A percentile compares a stretch with the other conserved stretches of the same genome.
These are phyloP conservation scores for Heteropelma amictum DNA, from an alignment of 2,888 invertebrate genomes.

Conservation along the genomic window DNA sequence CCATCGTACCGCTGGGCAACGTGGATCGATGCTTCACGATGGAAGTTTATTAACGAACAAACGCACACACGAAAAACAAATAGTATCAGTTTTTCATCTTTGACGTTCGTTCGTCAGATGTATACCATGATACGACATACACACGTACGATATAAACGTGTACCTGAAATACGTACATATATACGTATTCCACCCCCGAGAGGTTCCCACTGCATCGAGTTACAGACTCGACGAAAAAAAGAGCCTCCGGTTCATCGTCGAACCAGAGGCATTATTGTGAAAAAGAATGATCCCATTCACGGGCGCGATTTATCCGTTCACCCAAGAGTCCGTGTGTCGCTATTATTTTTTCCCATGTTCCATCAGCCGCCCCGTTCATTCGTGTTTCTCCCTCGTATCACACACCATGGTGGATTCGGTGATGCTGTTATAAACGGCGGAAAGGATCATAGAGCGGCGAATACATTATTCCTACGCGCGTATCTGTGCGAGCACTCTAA, in stretches of 20 bases:
- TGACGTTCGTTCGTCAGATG: too few species aligned
- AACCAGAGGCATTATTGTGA: slow-evolving; percentile 66
- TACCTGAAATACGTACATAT: neutral
- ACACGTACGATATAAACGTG: neutral
- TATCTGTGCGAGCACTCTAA: slow-evolving; percentile 27
- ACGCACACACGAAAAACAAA: too few species aligned
- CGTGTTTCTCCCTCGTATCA: slow-evolving; percentile 35
- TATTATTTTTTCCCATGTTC: slow-evolving; percentile 8
- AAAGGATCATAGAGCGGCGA: slow-evolving; percentile 47
- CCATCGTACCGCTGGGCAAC: too few species aligned
- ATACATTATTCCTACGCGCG: slow-evolving; percentile 37
- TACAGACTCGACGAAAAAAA: slow-evolving; percentile 66
- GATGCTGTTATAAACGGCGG: slow-evolving; percentile 26
- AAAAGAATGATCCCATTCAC: slow-evolving; percentile 70
- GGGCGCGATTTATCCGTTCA: slow-evolving; percentile 64
- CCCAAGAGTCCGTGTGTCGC: slow-evolving; percentile 42
- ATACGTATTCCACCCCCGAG: slow-evolving; percentile 65
- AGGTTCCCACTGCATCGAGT: slow-evolving; percentile 77
- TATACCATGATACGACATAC: too few species aligned
- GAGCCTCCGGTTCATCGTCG: slow-evolving; percentile 52
- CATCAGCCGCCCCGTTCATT: slow-evolving; percentile 46
- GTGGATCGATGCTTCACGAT: too few species aligned
- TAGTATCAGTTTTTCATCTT: too few species aligned
- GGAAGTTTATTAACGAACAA: too few species aligned
- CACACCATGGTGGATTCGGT: neutral